Conservation (phyloP, 1,140 invertebrate genomes). For the Bombus pyrosoma region DNA sequence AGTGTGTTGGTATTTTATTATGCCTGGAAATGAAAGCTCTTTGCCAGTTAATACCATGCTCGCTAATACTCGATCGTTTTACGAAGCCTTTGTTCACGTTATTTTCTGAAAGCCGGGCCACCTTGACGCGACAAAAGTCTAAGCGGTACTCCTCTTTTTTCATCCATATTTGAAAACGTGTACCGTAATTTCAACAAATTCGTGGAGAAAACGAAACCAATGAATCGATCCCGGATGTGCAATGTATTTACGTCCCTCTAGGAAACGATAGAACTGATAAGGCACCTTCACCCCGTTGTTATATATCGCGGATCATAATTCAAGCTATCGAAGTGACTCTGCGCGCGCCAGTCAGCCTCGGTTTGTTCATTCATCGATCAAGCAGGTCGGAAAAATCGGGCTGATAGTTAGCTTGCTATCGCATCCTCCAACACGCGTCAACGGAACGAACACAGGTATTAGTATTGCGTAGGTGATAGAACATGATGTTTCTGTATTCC, state of each 20-base stretch:
- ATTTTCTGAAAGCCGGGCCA: not conserved
- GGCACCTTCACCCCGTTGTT: slow-evolving; percentile 31
- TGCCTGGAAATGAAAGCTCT: not conserved
- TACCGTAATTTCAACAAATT: not conserved
- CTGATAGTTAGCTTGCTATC: not conserved
- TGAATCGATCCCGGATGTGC: not conserved
- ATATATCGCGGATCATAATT: slow-evolving; percentile 58
- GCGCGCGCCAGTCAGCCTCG: not conserved
- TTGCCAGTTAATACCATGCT: slow-evolving; percentile 16
- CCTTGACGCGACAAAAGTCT: not conserved
- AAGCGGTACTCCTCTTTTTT: not conserved
- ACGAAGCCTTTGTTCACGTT: not conserved
- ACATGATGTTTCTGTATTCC: not conserved
- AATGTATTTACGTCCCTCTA: slow-evolving; percentile 50
- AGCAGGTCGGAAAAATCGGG: slow-evolving; percentile 1
- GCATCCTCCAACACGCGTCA: not conserved
- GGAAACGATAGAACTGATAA: slow-evolving; percentile 61
- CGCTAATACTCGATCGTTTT: slow-evolving; percentile 8
- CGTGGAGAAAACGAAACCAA: not conserved
- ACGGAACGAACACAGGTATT: not conserved
- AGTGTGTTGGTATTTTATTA: slow-evolving; percentile 10
- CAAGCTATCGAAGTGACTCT: slow-evolving; percentile 43
- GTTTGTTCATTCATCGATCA: slow-evolving; percentile 58
- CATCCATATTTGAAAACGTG: not conserved
- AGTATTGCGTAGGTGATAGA: slow-evolving; percentile 24